Percentiles rank a stretch among this genome's conserved stretches.
Conservation (phyloP, 1,140 invertebrate species). For the Eciton burchellii region DNA sequence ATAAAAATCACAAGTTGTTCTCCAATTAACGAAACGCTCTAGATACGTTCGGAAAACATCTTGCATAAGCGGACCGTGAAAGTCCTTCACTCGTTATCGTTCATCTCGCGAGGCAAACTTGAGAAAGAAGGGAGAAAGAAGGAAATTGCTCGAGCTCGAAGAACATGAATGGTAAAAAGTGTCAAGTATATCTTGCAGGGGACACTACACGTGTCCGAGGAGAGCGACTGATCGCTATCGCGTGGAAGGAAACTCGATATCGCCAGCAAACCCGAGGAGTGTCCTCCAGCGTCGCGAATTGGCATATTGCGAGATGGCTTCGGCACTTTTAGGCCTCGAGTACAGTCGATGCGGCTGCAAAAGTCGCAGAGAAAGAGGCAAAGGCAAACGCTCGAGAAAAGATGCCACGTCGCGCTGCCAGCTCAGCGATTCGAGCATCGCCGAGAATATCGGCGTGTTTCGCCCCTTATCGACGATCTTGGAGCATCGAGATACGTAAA, state of each 20-base stretch:
- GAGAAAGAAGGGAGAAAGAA: background rate
- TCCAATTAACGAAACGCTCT: background rate
- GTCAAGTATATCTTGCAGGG: no score
- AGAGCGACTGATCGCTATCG: background rate
- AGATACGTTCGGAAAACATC: background rate
- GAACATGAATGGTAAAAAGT: no score
- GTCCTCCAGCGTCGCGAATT: constrained; percentile 59
- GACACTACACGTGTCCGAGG: constrained; percentile 8
- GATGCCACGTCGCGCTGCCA: constrained; percentile 66
- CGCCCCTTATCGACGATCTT: constrained; percentile 44
- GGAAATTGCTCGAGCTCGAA: background rate
- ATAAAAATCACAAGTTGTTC: constrained; percentile 7
- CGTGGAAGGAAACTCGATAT: constrained; percentile 23
- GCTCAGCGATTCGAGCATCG: constrained; percentile 75
- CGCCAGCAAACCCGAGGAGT: constrained; percentile 19
- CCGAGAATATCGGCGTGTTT: constrained; percentile 53
- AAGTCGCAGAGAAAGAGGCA: constrained; percentile 50
- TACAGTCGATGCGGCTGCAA: constrained; percentile 61
- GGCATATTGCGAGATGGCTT: constrained; percentile 66
- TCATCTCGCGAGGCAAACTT: background rate
- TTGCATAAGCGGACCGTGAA: background rate
- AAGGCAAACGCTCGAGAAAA: constrained; percentile 50
- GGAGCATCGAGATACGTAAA: no score
- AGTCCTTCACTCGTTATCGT: background rate
- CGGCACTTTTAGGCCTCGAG: constrained; percentile 67